Conservation (phyloP, 1,140 invertebrate species). For the Aphidius ervi region DNA sequence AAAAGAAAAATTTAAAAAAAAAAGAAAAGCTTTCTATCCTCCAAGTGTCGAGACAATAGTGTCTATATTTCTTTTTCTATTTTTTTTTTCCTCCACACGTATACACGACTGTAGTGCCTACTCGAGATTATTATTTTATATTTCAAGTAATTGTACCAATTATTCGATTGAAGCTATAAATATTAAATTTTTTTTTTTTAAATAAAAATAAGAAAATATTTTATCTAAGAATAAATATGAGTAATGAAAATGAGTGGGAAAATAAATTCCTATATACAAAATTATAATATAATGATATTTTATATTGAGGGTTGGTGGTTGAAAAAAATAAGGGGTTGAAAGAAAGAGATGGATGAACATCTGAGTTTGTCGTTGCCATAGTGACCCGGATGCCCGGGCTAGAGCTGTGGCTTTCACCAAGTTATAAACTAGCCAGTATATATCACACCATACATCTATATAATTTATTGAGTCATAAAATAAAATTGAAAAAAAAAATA, state of each 20-base stretch:
- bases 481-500: neutral
- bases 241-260: too few relatives aligned
- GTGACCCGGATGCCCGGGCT: constrained; percentile 48
- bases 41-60: too few relatives aligned
- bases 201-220: too few relatives aligned
- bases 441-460: neutral
- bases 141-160: constrained; percentile 24
- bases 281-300: neutral
- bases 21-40: too few relatives aligned
- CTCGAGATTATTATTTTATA: constrained; percentile 21
- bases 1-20: too few relatives aligned
- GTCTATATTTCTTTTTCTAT: too few relatives aligned
- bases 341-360: constrained; percentile 14
- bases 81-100: constrained; percentile 15
- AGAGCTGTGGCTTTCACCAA: constrained; percentile 29
- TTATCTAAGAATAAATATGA: neutral
- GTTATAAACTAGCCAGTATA: neutral
- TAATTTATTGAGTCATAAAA: neutral
- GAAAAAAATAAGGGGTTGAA: neutral
- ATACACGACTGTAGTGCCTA: constrained; percentile 21
- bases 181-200: too few relatives aligned
- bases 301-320: neutral
- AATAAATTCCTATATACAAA: too few relatives aligned
- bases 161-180: neutral
- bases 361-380: constrained; percentile 39